Conservation (phyloP, 1,140 invertebrate species). For the Maniola jurtina region DNA sequence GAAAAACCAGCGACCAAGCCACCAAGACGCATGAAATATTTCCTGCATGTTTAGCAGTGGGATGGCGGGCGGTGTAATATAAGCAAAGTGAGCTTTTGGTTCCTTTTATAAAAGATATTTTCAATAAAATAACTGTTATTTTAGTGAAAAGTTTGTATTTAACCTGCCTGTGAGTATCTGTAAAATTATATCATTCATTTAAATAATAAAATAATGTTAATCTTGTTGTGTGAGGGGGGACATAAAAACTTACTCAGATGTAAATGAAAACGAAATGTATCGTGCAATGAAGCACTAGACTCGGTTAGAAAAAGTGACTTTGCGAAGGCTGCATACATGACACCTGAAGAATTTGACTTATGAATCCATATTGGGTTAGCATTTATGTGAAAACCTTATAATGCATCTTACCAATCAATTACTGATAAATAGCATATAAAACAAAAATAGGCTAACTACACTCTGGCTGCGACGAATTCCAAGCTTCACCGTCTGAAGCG, state of each 20-base stretch:
- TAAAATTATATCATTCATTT: too few species aligned
- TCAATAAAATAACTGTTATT: too few species aligned
- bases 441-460: slow-evolving; percentile 68
- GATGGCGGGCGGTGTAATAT: too few species aligned
- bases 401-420: slow-evolving; percentile 73
- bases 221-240: too few species aligned
- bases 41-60: too few species aligned
- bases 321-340: slow-evolving; percentile 22
- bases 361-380: slow-evolving; percentile 30
- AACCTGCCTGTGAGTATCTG: too few species aligned
- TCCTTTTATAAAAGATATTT: too few species aligned
- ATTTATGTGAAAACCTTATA: slow-evolving; percentile 41
- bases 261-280: background rate
- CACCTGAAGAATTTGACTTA: slow-evolving; percentile 36
- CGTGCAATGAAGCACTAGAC: background rate
- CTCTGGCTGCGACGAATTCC: slow-evolving; percentile 70
- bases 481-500: slow-evolving; percentile 68
- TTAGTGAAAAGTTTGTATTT: too few species aligned
- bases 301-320: slow-evolving; percentile 9
- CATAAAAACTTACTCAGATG: background rate
- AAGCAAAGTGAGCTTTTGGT: too few species aligned
- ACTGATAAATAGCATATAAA: slow-evolving; percentile 74
- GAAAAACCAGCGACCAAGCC: too few species aligned
- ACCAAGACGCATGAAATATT: too few species aligned
- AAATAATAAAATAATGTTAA: too few species aligned